Conservation (phyloP, 1,140 invertebrate genomes). For the Nasonia longicornis region DNA sequence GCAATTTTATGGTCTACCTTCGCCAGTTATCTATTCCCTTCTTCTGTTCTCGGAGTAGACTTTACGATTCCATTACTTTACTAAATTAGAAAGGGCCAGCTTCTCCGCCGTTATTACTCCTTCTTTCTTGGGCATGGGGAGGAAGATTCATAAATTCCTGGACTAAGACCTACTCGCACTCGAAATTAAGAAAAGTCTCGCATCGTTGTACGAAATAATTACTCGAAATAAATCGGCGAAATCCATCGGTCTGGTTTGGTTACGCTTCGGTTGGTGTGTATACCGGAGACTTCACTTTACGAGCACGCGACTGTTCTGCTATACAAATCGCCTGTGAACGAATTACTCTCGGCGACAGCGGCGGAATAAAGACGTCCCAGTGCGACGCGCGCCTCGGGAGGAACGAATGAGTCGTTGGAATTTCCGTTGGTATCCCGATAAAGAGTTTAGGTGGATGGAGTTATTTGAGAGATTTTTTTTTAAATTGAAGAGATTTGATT, state of each 20-base stretch:
- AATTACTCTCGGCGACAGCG: slow-evolving; percentile 16
- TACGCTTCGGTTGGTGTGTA: too few relatives aligned
- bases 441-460: not conserved
- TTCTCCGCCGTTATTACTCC: slow-evolving; percentile 10
- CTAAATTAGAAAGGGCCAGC: slow-evolving; percentile 18
- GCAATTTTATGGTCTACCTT: slow-evolving; percentile 40
- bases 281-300: slow-evolving; percentile 10
- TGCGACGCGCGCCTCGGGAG: not conserved
- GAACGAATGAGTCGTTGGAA: slow-evolving; percentile 7
- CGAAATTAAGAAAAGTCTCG: not conserved
- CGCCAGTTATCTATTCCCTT: slow-evolving; percentile 33
- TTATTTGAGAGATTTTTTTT: not conserved
- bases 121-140: not conserved
- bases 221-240: too few relatives aligned
- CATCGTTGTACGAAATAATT: too few relatives aligned
- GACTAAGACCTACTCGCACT: not conserved
- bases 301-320: not conserved
- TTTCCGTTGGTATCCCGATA: not conserved
- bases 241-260: too few relatives aligned
- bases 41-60: slow-evolving; percentile 27
- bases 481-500: too few relatives aligned
- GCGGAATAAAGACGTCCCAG: slow-evolving; percentile 1
- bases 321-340: slow-evolving; percentile 31
- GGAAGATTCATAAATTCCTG: not conserved
- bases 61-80: slow-evolving; percentile 35